Evolutionary conservation across 2,888 invertebrate species (phyloP).

Genomic region (Cerastoderma edule): DNA sequence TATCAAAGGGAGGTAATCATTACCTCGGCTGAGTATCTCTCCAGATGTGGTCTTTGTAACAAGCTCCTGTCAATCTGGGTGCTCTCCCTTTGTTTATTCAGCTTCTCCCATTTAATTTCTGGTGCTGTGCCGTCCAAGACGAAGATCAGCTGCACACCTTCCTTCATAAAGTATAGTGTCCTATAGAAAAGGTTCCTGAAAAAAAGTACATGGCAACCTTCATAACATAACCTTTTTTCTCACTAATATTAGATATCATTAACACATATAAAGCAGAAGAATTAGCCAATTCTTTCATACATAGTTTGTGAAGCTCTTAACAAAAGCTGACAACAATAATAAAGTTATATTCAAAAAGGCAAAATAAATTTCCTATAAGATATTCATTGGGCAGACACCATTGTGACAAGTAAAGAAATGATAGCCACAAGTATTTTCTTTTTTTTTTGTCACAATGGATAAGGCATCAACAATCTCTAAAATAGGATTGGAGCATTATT

Average conservation of each 20-base stretch:
- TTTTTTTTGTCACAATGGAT: too few relatives aligned
- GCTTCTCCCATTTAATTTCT: conserved; percentile 90
- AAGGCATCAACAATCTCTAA: too few relatives aligned
- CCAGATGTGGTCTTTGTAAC: conserved; percentile 25
- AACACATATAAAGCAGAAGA: too few relatives aligned
- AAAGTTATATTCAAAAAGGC: neutral
- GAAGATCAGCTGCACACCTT: conserved; percentile 88
- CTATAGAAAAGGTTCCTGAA: conserved; percentile 72
- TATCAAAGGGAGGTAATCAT: neutral
- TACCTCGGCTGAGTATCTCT: conserved; percentile 24
- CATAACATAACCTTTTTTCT: neutral
- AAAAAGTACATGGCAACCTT: neutral
- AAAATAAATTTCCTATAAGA: neutral
- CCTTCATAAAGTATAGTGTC: conserved; percentile 62
- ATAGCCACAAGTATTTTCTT: too few relatives aligned
- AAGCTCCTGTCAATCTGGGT: conserved; percentile 24
- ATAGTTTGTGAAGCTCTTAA: neutral
- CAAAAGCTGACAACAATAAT: neutral
- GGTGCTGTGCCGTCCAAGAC: conserved; percentile 94
- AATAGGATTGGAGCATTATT: too few relatives aligned
- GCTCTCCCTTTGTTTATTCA: conserved; percentile 80
- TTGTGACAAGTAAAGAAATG: too few relatives aligned
- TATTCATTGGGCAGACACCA: too few relatives aligned
- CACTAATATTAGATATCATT: neutral
- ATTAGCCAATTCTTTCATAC: too few relatives aligned